Percentiles rank a stretch among this genome's conserved stretches.
phyloP scores from a whole-genome alignment of 2,113 vertebrate genomes.

The Pluvianellus socialis region DNA sequence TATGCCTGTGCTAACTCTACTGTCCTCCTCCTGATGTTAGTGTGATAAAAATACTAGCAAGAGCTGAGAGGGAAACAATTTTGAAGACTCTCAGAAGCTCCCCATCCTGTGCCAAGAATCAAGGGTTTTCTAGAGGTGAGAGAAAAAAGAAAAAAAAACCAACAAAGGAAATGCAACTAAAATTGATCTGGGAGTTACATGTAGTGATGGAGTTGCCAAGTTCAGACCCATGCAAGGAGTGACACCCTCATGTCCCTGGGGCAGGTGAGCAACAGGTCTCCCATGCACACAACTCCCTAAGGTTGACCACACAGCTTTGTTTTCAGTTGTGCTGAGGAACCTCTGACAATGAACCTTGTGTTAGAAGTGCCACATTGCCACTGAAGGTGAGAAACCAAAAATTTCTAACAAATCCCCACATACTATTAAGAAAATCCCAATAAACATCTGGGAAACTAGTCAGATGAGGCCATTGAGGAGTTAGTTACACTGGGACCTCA shows the following conservation, averaged over 20 bases:
- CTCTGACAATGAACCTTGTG: neutral
- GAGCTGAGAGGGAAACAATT: neutral
- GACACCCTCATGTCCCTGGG: neutral
- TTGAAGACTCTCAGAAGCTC: neutral
- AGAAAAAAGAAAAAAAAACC: neutral
- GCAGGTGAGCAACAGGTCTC: neutral
- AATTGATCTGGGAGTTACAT: neutral
- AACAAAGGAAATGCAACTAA: neutral
- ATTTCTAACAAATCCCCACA: neutral
- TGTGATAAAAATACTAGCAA: neutral
- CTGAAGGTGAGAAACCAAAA: neutral
- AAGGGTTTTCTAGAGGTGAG: neutral
- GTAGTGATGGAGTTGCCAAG: neutral
- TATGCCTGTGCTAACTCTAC: neutral
- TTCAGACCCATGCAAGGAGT: neutral
- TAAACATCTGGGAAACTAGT: neutral
- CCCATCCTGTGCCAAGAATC: neutral
- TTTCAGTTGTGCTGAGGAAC: neutral
- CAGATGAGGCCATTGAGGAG: neutral
- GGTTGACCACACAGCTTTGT: neutral
- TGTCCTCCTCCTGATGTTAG: neutral
- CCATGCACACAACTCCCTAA: neutral
- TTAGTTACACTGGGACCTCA: neutral
- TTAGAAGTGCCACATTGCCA: neutral
- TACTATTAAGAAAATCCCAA: neutral